Evolutionary conservation across 2,113 vertebrate species (phyloP), one percentile per base, ranked within the genome.

Genomic region (Neotoma lepida): DNA sequence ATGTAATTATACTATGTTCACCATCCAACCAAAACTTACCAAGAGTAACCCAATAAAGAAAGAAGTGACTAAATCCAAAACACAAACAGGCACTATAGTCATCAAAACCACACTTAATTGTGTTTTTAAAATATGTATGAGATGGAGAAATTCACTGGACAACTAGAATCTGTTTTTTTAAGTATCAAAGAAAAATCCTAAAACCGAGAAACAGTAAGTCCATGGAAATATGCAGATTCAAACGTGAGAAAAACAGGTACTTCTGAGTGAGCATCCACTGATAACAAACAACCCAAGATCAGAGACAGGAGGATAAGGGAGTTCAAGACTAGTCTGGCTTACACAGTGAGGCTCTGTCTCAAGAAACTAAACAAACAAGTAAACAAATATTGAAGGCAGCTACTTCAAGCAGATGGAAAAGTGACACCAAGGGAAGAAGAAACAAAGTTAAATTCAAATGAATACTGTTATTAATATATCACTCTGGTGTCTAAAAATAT

Each of bases 161-260:
- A 92, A 66, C 20, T 58, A 26, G 18, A 86, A 74, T 92, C 6
- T 81, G 12, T 22, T 88, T 91, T 87, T 70, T 44, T 58, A 58
- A 86, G 77, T 68, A 58, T 24, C 46, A 94, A 24, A 56, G 39
- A 54, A 6, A 85, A 94, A 89, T 86, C 33, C 33, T 66, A 73
- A 2, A 86, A 73, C 26, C 56, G 15, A 81, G 56, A 88, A 66
- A 82, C 4, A 58, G 46, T 2, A 74, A 30, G 80, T 33, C 18
- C 78, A 8, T 71, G 13, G 54, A 91, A 93, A 93, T 4, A 77
- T 18, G 10, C n/a, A 71, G 24, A 71, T 5, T 89, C 26, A 88
- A 85, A 30, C 26, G 39, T 73, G 28, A n/a, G 17, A 18, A 78
- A 86, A 88, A 90, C 64, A 61, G 17, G 24, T 13, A 74, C 58